Conservation (phyloP, 2,797 vertebrate species). For the Cyclura pinguis region DNA sequence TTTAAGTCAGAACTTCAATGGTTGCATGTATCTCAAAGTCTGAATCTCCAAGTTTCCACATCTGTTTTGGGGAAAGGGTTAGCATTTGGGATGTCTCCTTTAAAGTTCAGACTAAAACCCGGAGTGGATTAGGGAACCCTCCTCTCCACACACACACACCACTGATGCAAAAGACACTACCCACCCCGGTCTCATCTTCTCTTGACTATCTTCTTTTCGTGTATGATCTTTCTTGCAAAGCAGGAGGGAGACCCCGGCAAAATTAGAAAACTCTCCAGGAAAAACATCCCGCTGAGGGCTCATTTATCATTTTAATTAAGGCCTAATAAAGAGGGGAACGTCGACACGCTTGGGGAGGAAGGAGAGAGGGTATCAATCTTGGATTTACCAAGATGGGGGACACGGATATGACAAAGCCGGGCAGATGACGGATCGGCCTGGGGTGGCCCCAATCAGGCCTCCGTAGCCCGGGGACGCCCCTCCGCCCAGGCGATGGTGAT, state of each 20-base stretch:
- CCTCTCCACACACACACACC: too few relatives aligned
- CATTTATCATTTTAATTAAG: constrained; percentile 4
- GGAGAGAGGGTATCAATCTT: not conserved
- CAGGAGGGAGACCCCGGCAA: not conserved
- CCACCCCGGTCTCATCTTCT: not conserved
- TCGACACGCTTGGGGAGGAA: not conserved
- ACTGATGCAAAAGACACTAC: too few relatives aligned
- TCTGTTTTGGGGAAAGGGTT: too few relatives aligned
- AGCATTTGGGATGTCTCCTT: too few relatives aligned
- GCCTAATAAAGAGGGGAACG: not conserved
- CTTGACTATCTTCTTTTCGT: not conserved
- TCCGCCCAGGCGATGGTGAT: too few relatives aligned
- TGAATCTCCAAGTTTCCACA: too few relatives aligned
- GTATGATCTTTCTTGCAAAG: not conserved
- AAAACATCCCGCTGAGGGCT: not conserved
- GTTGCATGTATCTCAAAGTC: too few relatives aligned
- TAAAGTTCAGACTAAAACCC: too few relatives aligned
- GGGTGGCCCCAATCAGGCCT: too few relatives aligned
- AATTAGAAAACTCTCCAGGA: not conserved
- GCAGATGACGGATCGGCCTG: not conserved
- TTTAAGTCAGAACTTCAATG: too few relatives aligned
- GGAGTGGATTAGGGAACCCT: too few relatives aligned
- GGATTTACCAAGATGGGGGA: not conserved
- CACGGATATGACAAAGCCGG: not conserved
- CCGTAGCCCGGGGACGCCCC: not conserved